Percentiles rank a stretch among this genome's conserved stretches.
phyloP scores from a whole-genome alignment of 2,888 invertebrate genomes.

The Netelia virgata region DNA sequence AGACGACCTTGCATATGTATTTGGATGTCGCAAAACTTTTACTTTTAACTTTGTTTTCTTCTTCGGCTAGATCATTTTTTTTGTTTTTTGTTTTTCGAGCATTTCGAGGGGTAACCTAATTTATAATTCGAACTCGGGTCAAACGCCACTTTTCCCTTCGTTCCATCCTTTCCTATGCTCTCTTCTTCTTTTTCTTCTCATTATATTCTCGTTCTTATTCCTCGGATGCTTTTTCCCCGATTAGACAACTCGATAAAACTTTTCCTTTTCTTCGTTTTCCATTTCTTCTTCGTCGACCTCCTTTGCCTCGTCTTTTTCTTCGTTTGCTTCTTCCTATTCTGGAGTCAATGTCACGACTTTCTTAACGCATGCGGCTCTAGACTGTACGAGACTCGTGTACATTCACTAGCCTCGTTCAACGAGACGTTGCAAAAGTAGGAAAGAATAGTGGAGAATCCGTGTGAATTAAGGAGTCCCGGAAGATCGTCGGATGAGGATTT shows the following conservation, averaged over 20 bases:
- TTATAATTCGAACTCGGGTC: background rate
- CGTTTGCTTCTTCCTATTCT: conserved; percentile 17
- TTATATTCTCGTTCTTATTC: background rate
- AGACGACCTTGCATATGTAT: conserved; percentile 34
- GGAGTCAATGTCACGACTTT: conserved; percentile 50
- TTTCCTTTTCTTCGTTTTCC: conserved; percentile 25
- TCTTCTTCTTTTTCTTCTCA: background rate
- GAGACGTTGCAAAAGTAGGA: conserved; percentile 26
- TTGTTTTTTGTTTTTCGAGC: too few species aligned
- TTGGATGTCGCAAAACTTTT: background rate
- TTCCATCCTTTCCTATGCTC: background rate
- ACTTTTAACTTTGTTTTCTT: conserved; percentile 1
- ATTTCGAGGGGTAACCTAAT: background rate
- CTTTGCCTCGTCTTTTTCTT: conserved; percentile 22
- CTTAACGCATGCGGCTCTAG: conserved; percentile 30
- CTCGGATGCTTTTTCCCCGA: too few species aligned
- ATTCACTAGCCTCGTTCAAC: background rate
- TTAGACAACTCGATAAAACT: conserved; percentile 11
- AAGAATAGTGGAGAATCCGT: conserved; percentile 52
- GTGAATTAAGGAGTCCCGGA: conserved; percentile 70
- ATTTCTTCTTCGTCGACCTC: conserved; percentile 25
- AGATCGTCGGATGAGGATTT: conserved; percentile 76
- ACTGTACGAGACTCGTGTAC: conserved; percentile 11
- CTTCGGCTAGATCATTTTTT: too few species aligned
- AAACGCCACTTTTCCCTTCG: background rate